Evolutionary conservation across 2,113 vertebrate genomes (phyloP).

Genomic region (Morphnarchus princeps): DNA sequence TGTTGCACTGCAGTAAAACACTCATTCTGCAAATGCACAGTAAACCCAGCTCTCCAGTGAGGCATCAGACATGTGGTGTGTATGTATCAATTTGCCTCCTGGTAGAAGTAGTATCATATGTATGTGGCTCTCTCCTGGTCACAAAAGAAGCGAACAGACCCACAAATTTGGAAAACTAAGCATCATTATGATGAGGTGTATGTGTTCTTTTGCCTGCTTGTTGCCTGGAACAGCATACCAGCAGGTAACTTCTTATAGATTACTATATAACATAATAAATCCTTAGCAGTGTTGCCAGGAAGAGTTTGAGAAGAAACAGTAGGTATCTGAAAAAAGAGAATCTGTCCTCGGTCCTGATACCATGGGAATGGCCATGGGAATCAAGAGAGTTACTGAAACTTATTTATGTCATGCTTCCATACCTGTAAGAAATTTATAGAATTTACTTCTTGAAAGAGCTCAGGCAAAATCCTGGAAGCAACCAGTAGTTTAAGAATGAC

Average conservation of each 20-base stretch:
- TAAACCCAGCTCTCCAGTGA: not conserved
- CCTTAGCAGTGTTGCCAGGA: not conserved
- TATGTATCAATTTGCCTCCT: fast-evolving
- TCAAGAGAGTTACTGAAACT: not conserved
- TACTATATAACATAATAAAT: not conserved
- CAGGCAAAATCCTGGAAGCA: not conserved
- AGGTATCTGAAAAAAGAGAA: not conserved
- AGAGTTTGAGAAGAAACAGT: not conserved
- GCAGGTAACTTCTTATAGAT: not conserved
- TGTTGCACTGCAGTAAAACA: not conserved
- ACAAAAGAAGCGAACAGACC: not conserved
- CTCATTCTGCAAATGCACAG: not conserved
- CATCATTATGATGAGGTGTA: not conserved
- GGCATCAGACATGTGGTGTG: not conserved
- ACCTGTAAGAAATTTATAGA: not conserved
- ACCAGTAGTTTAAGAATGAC: not conserved
- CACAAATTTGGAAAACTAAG: not conserved
- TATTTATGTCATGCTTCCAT: not conserved
- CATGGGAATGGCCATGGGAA: not conserved
- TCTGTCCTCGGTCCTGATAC: not conserved
- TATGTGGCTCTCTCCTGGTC: not conserved
- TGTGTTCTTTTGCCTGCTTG: not conserved
- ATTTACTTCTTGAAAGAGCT: not conserved
- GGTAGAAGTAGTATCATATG: not conserved
- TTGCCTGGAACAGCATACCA: not conserved